These are phyloP conservation scores for Acestrorhynchus altus DNA, from an alignment of 2,797 vertebrate genomes.

Conservation along the genomic window DNA sequence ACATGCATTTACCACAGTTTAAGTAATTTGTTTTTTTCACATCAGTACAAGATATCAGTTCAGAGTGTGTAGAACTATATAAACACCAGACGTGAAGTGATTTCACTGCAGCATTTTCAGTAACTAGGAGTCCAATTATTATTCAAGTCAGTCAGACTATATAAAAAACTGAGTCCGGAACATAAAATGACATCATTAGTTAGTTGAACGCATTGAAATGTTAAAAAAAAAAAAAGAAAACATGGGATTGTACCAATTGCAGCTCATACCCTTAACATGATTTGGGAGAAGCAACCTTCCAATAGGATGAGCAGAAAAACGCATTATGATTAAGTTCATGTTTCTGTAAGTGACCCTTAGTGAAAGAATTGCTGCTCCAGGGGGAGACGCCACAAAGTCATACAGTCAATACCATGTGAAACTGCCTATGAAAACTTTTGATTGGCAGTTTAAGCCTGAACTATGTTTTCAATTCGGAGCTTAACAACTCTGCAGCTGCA, in stretches of 20 bases:
- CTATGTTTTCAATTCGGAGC: neutral
- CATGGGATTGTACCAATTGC: neutral
- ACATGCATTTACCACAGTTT: too few relatives aligned
- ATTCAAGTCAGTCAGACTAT: too few relatives aligned
- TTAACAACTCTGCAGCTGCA: neutral
- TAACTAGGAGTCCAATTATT: too few relatives aligned
- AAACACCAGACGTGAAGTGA: too few relatives aligned
- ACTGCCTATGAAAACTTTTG: slow-evolving; percentile 25
- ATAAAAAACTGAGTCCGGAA: too few relatives aligned
- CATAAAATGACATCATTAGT: too few relatives aligned
- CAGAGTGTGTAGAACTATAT: too few relatives aligned
- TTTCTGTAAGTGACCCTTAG: slow-evolving; percentile 47
- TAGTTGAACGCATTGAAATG: too few relatives aligned
- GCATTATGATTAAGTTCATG: slow-evolving; percentile 24
- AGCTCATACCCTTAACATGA: neutral
- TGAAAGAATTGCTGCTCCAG: slow-evolving; percentile 38
- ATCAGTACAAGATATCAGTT: too few relatives aligned
- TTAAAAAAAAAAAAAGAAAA: neutral
- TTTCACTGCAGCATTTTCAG: too few relatives aligned
- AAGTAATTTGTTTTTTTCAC: too few relatives aligned
- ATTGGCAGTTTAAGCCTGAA: neutral
- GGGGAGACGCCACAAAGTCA: slow-evolving; percentile 16
- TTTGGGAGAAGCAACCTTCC: neutral
- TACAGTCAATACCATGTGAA: slow-evolving; percentile 18
- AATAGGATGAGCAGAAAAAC: neutral